phyloP scores from a whole-genome alignment of 2,113 vertebrate genomes.

The Mungos mungo region DNA sequence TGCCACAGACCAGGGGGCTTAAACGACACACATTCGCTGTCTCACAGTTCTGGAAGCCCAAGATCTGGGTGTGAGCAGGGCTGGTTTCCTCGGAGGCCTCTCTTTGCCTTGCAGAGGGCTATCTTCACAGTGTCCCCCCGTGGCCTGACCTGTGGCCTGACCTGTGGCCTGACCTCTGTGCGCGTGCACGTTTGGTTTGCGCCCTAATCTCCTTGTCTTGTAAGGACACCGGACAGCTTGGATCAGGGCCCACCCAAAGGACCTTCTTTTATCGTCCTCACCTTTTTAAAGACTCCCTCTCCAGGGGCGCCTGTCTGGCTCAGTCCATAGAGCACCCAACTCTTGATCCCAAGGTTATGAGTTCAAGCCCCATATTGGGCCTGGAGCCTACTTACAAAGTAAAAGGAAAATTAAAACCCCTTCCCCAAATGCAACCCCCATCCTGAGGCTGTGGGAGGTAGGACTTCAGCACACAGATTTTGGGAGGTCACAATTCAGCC shows the following conservation, averaged over 20 bases:
- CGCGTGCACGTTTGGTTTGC: too few species aligned
- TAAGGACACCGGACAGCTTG: neutral
- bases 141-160: neutral
- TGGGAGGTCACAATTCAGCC: neutral
- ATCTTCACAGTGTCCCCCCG: neutral
- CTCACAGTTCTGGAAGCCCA: neutral
- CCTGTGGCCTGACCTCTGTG: neutral
- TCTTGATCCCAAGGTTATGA: neutral
- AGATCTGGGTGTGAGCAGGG: neutral
- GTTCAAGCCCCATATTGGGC: neutral
- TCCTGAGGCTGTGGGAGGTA: neutral
- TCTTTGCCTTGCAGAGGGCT: too few species aligned
- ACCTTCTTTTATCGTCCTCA: neutral
- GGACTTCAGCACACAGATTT: neutral
- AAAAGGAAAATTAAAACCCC: neutral
- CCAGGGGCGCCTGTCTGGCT: neutral
- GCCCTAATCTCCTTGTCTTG: neutral
- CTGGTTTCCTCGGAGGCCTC: neutral
- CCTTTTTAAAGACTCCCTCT: neutral
- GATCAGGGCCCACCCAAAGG: neutral
- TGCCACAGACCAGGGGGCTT: neutral
- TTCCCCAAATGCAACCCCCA: neutral
- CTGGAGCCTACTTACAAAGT: neutral
- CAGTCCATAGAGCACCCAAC: fast-evolving
- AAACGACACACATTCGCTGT: neutral